Evolutionary conservation across 2,113 vertebrate genomes (phyloP), one percentile per base, ranked within the genome.

Genomic region (Leptobrachium ailaonicum): DNA sequence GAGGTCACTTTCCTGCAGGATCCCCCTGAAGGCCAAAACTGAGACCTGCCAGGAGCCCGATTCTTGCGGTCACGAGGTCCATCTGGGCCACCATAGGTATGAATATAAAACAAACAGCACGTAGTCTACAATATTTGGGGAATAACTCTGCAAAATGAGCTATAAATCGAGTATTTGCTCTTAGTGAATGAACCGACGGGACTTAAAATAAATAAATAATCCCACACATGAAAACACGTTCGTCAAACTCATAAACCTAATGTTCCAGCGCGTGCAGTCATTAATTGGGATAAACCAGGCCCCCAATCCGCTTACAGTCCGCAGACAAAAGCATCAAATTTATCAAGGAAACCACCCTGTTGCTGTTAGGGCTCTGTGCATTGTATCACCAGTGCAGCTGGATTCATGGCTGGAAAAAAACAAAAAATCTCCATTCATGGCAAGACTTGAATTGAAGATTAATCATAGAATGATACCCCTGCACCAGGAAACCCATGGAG

Each of bases 391-490:
- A 7, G 73, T 74, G 71, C 78, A 80, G 78, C 78, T 80, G 78
- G 78, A 60, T 60, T 60, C 56, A 60, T 54, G 50, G 50, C 11
- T 13, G 56, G 56, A 10, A 11, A 14, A 60, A 14, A 6, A 32
- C 20, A 50, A 50, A 80, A 66, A 73, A 73, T 73, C 41, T 62
- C 77, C 47, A 80, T 80, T 80, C 77, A 80, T 80, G 43, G 70
- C 70, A 43, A 13, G 20, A 45, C 62, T 71, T 73, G 71, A 63
- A 67, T 63, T 63, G 53, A 80, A 74, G 71, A 74, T 80, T 80
- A 80, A 80, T 80, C 71, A 67, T 74, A 62, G 63, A 71, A 80
- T 80, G 71, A 80, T 80, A 45, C 54, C 43, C 72, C 47, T 71
- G 10, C 77, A 73, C 60, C 78, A 80, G 78, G 71, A 80, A 80